Evolutionary conservation across 2,888 invertebrate species (phyloP).

Genomic region (Pachycephus smyrnensis): DNA sequence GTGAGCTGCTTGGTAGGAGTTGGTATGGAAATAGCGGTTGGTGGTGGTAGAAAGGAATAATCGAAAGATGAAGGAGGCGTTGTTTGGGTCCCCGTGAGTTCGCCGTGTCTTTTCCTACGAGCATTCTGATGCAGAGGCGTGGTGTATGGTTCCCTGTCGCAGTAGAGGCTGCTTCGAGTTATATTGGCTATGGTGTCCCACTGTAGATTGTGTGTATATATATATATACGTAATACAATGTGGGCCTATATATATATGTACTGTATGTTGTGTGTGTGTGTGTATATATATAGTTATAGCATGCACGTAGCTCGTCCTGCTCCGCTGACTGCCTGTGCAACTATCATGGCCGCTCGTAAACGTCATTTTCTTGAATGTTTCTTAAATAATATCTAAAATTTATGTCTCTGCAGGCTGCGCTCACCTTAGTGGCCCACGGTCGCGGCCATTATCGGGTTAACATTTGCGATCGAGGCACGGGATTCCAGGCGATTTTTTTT

Average conservation of each 20-base stretch:
- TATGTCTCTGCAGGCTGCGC: slow-evolving; percentile 32
- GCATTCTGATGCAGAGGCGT: not conserved
- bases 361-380: slow-evolving; percentile 39
- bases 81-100: not conserved
- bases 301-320: not conserved
- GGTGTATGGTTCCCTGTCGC: not conserved
- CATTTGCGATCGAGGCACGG: not conserved
- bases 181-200: not conserved
- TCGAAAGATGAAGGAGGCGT: not conserved
- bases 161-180: not conserved
- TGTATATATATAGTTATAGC: not conserved
- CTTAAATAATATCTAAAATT: slow-evolving; percentile 42
- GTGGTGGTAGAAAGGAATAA: not conserved
- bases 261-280: not conserved
- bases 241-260: too few relatives aligned
- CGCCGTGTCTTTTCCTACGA: not conserved
- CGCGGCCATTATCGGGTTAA: slow-evolving; percentile 24
- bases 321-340: not conserved
- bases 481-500: not conserved
- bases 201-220: not conserved
- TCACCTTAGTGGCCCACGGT: slow-evolving; percentile 32
- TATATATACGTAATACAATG: not conserved
- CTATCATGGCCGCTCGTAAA: slow-evolving; percentile 39
- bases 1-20: not conserved
- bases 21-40: not conserved